These are phyloP conservation scores for Phymanthus crucifer DNA, from an alignment of 92 coral and sea anemone species.

Conservation along the genomic window DNA sequence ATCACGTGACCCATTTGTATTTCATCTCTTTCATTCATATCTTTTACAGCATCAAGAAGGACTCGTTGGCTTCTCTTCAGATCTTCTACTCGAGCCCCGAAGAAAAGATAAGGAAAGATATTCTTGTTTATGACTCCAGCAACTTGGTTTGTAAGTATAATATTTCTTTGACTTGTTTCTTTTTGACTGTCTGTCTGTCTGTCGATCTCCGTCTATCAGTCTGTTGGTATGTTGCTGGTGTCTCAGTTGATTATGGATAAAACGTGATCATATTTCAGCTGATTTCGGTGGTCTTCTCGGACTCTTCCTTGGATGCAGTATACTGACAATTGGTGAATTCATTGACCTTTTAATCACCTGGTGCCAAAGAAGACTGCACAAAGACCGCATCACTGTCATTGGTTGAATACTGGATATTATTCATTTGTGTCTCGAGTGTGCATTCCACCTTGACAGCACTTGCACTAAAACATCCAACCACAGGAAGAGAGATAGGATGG, in stretches of 20 bases:
- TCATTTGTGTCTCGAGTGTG: not conserved
- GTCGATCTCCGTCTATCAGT: not conserved
- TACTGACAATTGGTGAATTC: conserved; percentile 18
- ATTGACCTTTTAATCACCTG: conserved; percentile 1
- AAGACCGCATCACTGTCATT: conserved; percentile 10
- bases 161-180: too few species aligned
- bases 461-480: not conserved
- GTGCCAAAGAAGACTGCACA: not conserved
- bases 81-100: too few species aligned
- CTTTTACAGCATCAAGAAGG: too few species aligned
- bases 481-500: too few species aligned
- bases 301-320: conserved; percentile 18
- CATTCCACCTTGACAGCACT: not conserved
- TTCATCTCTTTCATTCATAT: too few species aligned
- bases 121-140: too few species aligned
- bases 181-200: too few species aligned
- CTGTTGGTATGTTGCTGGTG: not conserved
- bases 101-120: too few species aligned
- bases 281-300: conserved; percentile 27
- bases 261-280: not conserved
- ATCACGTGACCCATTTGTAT: too few species aligned
- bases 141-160: too few species aligned
- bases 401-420: not conserved
- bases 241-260: not conserved
- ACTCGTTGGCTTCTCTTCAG: too few species aligned